Evolutionary conservation across 2,888 invertebrate genomes (phyloP).

Genomic region (Thymelicus sylvestris): DNA sequence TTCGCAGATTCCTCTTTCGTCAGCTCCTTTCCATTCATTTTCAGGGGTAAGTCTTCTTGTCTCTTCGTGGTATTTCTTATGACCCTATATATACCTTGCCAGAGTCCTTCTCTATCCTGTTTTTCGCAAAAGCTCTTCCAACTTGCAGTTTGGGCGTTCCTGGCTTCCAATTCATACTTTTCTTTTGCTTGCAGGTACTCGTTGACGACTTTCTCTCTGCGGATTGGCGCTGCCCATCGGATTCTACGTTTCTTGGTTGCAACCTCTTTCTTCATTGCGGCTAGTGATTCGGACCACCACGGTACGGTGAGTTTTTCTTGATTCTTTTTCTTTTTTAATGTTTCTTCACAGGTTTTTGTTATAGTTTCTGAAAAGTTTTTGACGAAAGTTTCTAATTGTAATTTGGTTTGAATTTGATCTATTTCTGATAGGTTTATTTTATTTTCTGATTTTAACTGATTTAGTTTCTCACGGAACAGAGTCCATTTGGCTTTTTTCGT

Average conservation of each 20-base stretch:
- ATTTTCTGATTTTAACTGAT: background rate
- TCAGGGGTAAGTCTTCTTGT: slow-evolving; percentile 26
- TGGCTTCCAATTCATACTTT: background rate
- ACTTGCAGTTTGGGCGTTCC: slow-evolving; percentile 24
- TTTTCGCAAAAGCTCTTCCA: slow-evolving; percentile 37
- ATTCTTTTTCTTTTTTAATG: too few species aligned
- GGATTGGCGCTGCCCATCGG: too few species aligned
- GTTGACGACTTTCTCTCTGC: slow-evolving; percentile 3
- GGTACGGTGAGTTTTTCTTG: too few species aligned
- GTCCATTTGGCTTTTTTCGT: slow-evolving; percentile 3
- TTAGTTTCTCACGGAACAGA: slow-evolving; percentile 9
- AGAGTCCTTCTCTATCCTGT: slow-evolving; percentile 29
- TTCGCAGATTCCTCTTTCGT: slow-evolving; percentile 15
- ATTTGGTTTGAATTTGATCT: background rate
- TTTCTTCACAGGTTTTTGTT: too few species aligned
- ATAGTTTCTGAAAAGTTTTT: too few species aligned
- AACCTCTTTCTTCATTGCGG: too few species aligned
- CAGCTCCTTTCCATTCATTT: slow-evolving; percentile 6
- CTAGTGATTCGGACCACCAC: too few species aligned
- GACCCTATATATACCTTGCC: slow-evolving; percentile 35
- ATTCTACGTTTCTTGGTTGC: too few species aligned
- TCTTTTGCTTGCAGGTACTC: slow-evolving; percentile 13
- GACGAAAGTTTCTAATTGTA: background rate
- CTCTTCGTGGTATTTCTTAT: slow-evolving; percentile 11
- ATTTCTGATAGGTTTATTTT: slow-evolving; percentile 15